Base-by-base conservation (phyloP, 1,140 invertebrate genomes). In the Sitobion miscanthi region DNA sequence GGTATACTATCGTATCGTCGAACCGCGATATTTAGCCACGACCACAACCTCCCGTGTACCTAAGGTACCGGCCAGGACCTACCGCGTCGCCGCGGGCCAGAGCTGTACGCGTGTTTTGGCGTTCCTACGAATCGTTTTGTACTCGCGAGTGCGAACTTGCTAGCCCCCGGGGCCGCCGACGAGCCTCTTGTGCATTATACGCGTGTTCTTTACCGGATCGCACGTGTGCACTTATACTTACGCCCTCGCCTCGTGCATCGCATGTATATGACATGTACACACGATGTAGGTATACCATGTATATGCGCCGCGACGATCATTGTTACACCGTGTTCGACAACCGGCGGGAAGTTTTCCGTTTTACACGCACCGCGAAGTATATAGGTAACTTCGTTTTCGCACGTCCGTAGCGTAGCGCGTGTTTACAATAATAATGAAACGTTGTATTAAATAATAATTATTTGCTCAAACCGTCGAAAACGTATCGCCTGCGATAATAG, bases 261-360 rank as follows among this genome's bases (percentile, higher is more conserved):
- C 5, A 38, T 38, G 7, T 30, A 17, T 38, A 77, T 14, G 20
- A 42, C 42, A 42, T 30, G n/a, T 35, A 82, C n/a, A 35, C 11
- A 11, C 3, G 4, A 83, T 35, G 14, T 35, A 42, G 42, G 42
- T 4, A 35, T 35, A 77, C n/a, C 30, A 35, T 83, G 35, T 35
- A 17, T 35, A 17, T n/a, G n/a, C 30, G 17, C 30, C 30, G 9
- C 62, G 62, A 85, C 77, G 35, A 38, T 38, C 35, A 25, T 45
- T 45, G 82, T 85, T 85, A 85, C 82, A 85, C 38, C 21, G 82
- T 45, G 38, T 85, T 85, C 82, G 82, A 69, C 62, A n/a, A n/a
- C 30, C 62, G 30, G n/a, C 62, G 62, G 62, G 14, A 69, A n/a
- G 62, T n/a, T 62, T 62, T 62, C 57, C 57, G 57, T 62, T 69